Conservation (phyloP, 2,888 invertebrate genomes). For the Cheilosia vernalis region DNA sequence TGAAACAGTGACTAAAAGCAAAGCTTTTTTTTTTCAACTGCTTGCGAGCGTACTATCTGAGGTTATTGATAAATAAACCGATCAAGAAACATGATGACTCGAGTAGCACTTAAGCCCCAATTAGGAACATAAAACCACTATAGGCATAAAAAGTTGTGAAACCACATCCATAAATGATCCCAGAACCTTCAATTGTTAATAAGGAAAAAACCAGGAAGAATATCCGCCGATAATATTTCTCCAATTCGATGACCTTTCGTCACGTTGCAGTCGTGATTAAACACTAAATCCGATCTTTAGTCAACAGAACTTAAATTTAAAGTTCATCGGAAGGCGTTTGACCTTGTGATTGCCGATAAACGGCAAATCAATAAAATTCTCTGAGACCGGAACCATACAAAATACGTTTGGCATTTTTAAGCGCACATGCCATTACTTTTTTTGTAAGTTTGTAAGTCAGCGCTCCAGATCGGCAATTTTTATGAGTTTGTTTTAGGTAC, state of each 20-base stretch:
- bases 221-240: neutral
- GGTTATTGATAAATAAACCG: no score
- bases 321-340: constrained; percentile 3
- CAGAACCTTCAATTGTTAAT: constrained; percentile 2
- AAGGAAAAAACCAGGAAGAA: neutral
- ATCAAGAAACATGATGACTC: no score
- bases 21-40: no score
- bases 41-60: no score
- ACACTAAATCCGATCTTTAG: constrained; percentile 20
- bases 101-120: neutral
- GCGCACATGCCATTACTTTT: no score
- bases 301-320: neutral
- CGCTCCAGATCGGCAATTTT: no score
- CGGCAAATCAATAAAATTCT: neutral
- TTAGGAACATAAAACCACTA: neutral
- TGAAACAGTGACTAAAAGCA: no score
- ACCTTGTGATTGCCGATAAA: neutral
- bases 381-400: neutral
- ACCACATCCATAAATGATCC: neutral
- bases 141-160: neutral
- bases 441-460: no score
- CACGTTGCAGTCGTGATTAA: constrained; percentile 20
- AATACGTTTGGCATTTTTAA: neutral
- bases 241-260: constrained; percentile 28
- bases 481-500: no score